A percentile compares a stretch with the other conserved stretches of the same genome.
Conservation (phyloP, 2,113 vertebrate species). For the Takifugu bimaculatus region DNA sequence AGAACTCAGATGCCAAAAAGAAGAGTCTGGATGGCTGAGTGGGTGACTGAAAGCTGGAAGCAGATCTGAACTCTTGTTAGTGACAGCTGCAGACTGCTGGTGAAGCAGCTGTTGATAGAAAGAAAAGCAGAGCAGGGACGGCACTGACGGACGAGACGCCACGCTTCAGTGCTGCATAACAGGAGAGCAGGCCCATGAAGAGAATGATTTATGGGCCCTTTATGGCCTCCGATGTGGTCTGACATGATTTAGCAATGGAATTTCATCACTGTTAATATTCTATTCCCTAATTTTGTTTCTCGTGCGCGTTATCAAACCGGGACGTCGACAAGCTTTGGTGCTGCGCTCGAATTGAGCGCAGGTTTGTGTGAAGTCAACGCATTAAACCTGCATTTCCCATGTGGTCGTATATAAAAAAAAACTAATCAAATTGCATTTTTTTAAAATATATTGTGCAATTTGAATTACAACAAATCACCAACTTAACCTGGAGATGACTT, state of each 20-base stretch:
- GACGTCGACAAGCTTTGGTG: no score
- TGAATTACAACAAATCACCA: no score
- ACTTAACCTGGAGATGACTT: no score
- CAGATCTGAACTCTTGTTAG: constrained; percentile 64
- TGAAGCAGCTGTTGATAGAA: constrained; percentile 42
- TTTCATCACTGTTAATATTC: constrained; percentile 27
- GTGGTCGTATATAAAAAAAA: background rate
- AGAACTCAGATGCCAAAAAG: background rate
- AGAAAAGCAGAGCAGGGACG: constrained; percentile 26
- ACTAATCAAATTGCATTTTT: background rate
- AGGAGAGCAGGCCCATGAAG: background rate
- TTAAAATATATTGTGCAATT: no score
- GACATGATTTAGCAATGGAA: constrained; percentile 4
- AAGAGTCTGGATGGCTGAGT: constrained; percentile 17
- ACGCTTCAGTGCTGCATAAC: constrained; percentile 26
- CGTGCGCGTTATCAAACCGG: background rate
- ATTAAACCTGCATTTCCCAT: background rate
- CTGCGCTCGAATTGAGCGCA: no score
- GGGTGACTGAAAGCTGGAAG: constrained; percentile 52
- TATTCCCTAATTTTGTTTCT: background rate
- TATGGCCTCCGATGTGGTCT: constrained; percentile 14
- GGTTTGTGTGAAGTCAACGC: no score
- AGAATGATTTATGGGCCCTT: background rate
- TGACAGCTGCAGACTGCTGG: constrained; percentile 64
- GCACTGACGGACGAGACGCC: constrained; percentile 14